Conservation (phyloP, 2,113 vertebrate genomes). For the Lepus europaeus region DNA sequence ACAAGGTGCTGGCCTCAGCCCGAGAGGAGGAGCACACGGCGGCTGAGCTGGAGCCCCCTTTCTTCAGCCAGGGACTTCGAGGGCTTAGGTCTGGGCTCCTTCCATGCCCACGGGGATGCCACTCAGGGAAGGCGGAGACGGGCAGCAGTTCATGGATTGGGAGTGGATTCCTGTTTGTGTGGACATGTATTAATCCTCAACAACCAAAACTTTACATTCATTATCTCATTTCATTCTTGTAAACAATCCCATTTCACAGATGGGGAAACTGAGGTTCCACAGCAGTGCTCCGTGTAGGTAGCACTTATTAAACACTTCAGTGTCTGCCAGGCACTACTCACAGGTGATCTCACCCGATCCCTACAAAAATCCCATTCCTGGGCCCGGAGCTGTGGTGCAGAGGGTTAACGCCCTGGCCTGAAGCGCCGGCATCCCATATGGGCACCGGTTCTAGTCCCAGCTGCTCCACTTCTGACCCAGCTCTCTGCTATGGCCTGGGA, state of each 20-base stretch:
- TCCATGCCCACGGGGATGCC: not conserved
- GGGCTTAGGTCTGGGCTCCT: not conserved
- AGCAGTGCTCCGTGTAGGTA: not conserved
- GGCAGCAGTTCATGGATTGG: not conserved
- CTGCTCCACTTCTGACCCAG: too few relatives aligned
- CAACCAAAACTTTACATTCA: not conserved
- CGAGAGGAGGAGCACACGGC: constrained; percentile 69
- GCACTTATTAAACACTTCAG: not conserved
- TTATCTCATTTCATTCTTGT: not conserved
- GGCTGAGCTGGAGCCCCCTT: constrained; percentile 45
- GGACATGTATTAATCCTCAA: not conserved
- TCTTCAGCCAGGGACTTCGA: not conserved
- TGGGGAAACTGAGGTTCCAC: not conserved
- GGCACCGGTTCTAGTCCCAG: too few relatives aligned
- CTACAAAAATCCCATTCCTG: not conserved
- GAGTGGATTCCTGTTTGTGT: not conserved
- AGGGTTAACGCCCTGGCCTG: too few relatives aligned
- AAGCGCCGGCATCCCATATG: too few relatives aligned
- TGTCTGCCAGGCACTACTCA: not conserved
- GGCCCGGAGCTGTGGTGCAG: too few relatives aligned
- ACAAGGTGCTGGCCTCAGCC: constrained; percentile 75
- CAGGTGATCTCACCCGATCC: not conserved
- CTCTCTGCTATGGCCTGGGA: too few relatives aligned
- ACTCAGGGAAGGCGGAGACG: not conserved
- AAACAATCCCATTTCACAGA: not conserved